Base-by-base conservation (phyloP, 2,888 invertebrate species). In the Eutolmus rufibarbis region DNA sequence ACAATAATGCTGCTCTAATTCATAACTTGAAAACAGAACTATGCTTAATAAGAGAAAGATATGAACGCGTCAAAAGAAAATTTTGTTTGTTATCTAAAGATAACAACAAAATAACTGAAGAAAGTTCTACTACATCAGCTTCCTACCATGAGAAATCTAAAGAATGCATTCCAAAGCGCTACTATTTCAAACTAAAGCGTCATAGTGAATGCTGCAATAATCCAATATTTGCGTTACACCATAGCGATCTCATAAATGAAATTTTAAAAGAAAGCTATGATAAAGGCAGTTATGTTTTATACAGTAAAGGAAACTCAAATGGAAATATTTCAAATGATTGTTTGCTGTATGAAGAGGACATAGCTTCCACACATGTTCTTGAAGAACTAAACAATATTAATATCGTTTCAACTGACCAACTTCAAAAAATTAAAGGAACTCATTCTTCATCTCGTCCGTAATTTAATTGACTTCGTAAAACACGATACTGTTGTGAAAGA, bases 341-440 rank as follows among this genome's bases (percentile, higher is more conserved):
- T 8, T 84, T 28, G 7, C 34, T 19, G 8, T 46, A 3, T 40
- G 43, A 46, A 23, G 46, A 79, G 5, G 23, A 43, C 2, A 23
- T 19, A 57, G 2, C 28, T 23, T 66, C 28, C 14, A 66, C 28
- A 12, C 1, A 19, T 23, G 2, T 23, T n/a, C 19, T 51, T 51
- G 28, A 57, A n/a, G 40, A 84, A 19, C 14, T 40, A n/a, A 43
- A 19, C 37, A 66, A 66, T 23, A 28, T 84, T 7, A 84, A 46
- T 43, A 46, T 84, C 14, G 66, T 84, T 12, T 66, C 84, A 57
- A 84, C 84, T 19, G 66, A 84, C 19, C 66, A 84, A 37, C 31
- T 84, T 0, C 57, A 84, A 19, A 37, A 66, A 66, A 66, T 84
- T n/a, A 84, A 84, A 5, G 66, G 66, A 23, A 31, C 31, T 37